Evolutionary conservation across 2,113 vertebrate genomes (phyloP).

Genomic region (Clarias batrachus): DNA sequence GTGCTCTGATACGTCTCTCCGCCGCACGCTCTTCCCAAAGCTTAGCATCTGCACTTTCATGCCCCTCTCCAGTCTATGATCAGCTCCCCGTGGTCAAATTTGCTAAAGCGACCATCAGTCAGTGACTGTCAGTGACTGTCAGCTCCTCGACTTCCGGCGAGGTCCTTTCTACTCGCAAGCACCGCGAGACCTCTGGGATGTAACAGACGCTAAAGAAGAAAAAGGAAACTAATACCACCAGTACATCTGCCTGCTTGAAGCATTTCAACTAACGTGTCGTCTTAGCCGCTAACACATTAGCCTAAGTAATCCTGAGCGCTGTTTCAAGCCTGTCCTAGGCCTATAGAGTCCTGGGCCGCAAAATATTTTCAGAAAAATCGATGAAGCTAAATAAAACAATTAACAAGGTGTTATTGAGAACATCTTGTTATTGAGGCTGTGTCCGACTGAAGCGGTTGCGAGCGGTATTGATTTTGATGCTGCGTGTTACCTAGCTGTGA

Average conservation of each 20-base stretch:
- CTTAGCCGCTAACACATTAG: neutral
- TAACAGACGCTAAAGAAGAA: neutral
- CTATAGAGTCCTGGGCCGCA: neutral
- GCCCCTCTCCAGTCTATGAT: conserved; percentile 23
- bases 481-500: neutral
- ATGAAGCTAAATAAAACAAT: neutral
- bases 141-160: neutral
- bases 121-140: neutral
- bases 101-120: conserved; percentile 17
- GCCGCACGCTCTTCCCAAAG: neutral
- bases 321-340: neutral
- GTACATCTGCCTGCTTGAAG: neutral
- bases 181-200: neutral
- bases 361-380: neutral
- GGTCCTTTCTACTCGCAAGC: neutral
- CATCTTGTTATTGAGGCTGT: too few relatives aligned
- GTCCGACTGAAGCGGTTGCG: neutral
- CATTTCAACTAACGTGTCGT: neutral
- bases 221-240: neutral
- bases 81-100: conserved; percentile 1
- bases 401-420: neutral
- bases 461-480: neutral
- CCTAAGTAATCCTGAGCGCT: neutral
- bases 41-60: conserved; percentile 26
- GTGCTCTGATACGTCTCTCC: conserved; percentile 3